A percentile compares a stretch with the other conserved stretches of the same genome.
phyloP scores from a whole-genome alignment of 2,888 invertebrate species.

The Artemia sp. region DNA sequence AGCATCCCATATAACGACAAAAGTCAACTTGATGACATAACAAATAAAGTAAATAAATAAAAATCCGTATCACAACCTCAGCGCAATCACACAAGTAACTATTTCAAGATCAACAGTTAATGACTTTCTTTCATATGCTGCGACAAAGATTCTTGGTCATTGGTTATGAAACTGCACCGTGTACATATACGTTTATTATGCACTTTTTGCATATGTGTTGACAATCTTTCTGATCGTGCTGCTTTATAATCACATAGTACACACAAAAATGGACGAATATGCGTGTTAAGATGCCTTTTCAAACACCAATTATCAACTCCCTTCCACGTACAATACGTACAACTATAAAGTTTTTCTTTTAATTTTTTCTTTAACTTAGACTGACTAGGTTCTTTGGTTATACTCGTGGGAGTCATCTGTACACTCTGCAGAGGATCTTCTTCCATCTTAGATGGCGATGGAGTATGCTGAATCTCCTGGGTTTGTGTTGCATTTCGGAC shows the following conservation, averaged over 20 bases:
- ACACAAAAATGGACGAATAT: slow-evolving; percentile 77
- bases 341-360: slow-evolving; percentile 56
- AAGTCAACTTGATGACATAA: no score
- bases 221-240: slow-evolving; percentile 69
- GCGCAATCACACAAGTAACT: no score
- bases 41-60: no score
- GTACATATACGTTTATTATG: slow-evolving; percentile 79
- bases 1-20: no score
- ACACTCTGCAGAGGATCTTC: neutral
- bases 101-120: slow-evolving; percentile 26
- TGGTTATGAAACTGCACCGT: slow-evolving; percentile 69
- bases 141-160: slow-evolving; percentile 59
- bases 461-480: slow-evolving; percentile 16
- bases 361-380: slow-evolving; percentile 33
- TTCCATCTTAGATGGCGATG: slow-evolving; percentile 29
- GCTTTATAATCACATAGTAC: slow-evolving; percentile 83
- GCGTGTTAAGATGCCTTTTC: slow-evolving; percentile 77
- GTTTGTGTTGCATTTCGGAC: slow-evolving; percentile 18
- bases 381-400: slow-evolving; percentile 1
- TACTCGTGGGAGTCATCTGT: slow-evolving; percentile 6
- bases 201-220: slow-evolving; percentile 75
- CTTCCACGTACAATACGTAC: slow-evolving; percentile 79
- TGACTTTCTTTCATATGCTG: slow-evolving; percentile 44
- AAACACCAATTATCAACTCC: slow-evolving; percentile 87
- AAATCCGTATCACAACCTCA: no score